Base-by-base conservation (phyloP, 2,797 vertebrate species). In the Crossoptilon crossoptilon region DNA sequence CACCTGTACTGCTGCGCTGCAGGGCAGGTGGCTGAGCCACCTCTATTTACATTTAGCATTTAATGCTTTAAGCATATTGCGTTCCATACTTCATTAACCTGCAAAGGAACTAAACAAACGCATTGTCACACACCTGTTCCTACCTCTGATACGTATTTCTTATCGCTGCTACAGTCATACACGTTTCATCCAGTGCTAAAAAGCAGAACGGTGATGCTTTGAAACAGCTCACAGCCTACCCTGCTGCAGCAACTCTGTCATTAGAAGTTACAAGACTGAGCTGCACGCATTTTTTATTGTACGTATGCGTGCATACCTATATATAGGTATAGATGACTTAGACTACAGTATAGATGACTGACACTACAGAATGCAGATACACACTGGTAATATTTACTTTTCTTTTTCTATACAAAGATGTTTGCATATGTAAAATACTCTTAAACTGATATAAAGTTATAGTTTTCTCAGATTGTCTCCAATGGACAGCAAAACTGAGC, bases 261-360 rank as follows among this genome's bases (percentile, higher is more conserved):
- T 39, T 33, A 33, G 26, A 64, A 56, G 37, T 27, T 66, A 37
- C 18, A 41, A 48, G 26, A 27, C 3, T 14, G 7, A 53, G 14
- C 5, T 69, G 31, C 11, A 0, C 13, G 37, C 49, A 2, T 35
- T 58, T 53, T 64, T 35, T 44, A 55, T 3, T 31, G 29, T 17
- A 31, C 17, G 27, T 29, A 29, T 55, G 53, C 18, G 51, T 31
- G 10, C 11, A 55, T 29, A 29, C 24, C 48, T 51, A 27, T 6
- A 15, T 51, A 11, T 31, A 7, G 51, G 29, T 80, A 33, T 2
- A 8, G 22, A 5, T 8, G 37, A 35, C 53, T 48, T 66, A 29
- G 11, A 18, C 27, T 53, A 53, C 51, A 29, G 27, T 29, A 53
- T 10, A 29, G 6, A 53, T 53, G 29, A 44, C n/a, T 56, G 46